A percentile compares a stretch with the other conserved stretches of the same genome.
Evolutionary conservation across 92 coral and sea anemone species (phyloP).

Genomic region (Epizoanthus scotinus): DNA sequence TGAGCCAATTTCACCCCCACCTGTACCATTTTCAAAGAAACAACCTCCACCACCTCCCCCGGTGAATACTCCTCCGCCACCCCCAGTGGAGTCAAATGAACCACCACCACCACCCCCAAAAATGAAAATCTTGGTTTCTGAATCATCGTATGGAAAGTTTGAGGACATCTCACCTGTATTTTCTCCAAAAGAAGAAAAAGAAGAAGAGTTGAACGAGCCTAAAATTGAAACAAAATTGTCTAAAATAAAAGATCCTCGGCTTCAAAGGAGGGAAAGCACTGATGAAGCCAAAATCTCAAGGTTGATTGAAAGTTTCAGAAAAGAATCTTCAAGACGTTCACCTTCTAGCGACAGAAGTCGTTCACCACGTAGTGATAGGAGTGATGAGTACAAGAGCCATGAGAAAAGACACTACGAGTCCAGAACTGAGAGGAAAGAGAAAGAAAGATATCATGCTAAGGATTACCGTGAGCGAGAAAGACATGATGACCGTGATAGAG

Average conservation of each 20-base stretch:
- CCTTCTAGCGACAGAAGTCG: conserved; percentile 62
- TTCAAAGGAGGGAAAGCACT: conserved; percentile 29
- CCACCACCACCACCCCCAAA: conserved; percentile 68
- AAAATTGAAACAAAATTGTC: conserved; percentile 2
- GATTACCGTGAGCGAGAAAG: conserved; percentile 62
- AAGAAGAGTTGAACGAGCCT: conserved; percentile 17
- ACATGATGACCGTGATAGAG: conserved; percentile 63
- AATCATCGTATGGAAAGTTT: conserved; percentile 57
- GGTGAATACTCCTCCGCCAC: conserved; percentile 75
- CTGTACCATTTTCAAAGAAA: conserved; percentile 44
- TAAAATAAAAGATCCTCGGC: background rate
- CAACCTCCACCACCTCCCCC: conserved; percentile 81
- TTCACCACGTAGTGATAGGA: conserved; percentile 80
- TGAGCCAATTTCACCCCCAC: conserved; percentile 97
- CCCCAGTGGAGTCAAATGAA: conserved; percentile 63
- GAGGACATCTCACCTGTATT: conserved; percentile 80
- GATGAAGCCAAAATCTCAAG: conserved; percentile 57
- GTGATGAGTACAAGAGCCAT: conserved; percentile 62
- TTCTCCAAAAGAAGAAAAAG: conserved; percentile 67
- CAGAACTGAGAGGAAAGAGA: conserved; percentile 72
- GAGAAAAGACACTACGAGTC: conserved; percentile 72
- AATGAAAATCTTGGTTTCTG: conserved; percentile 21
- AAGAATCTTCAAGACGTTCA: conserved; percentile 55
- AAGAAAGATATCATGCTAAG: conserved; percentile 56
- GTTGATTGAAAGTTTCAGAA: conserved; percentile 67